Conservation (phyloP, 2,797 vertebrate genomes). For the Monodelphis domestica region DNA sequence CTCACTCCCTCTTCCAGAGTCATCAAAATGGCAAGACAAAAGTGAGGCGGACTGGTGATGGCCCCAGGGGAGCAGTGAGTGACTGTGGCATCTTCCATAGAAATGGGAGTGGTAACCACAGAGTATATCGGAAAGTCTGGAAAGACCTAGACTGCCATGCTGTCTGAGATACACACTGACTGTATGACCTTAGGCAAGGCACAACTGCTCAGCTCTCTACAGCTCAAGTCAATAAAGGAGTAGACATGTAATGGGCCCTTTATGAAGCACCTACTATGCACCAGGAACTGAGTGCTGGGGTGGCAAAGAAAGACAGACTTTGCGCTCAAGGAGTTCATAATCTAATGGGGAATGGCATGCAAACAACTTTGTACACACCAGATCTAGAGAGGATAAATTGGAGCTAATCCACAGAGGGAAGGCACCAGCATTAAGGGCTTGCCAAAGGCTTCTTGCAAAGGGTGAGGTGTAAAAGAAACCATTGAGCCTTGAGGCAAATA, state of each 20-base stretch:
- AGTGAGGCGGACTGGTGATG: too few relatives aligned
- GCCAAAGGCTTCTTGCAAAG: too few relatives aligned
- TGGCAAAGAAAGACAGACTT: not conserved
- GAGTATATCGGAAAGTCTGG: not conserved
- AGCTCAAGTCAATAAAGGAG: not conserved
- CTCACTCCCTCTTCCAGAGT: too few relatives aligned
- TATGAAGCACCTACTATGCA: too few relatives aligned
- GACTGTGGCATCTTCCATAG: too few relatives aligned
- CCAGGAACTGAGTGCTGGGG: not conserved
- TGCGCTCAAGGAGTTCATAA: not conserved
- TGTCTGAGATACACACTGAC: not conserved
- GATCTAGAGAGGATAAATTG: not conserved
- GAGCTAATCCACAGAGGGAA: not conserved
- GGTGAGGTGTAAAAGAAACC: too few relatives aligned
- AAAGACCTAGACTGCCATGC: not conserved
- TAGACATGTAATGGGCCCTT: too few relatives aligned
- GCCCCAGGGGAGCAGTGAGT: too few relatives aligned
- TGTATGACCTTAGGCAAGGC: not conserved
- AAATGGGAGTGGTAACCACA: not conserved
- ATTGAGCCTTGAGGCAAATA: not conserved
- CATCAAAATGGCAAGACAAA: too few relatives aligned
- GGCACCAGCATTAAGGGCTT: not conserved
- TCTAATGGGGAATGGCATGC: not conserved
- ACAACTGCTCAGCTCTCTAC: not conserved
- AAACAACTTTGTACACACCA: not conserved